phyloP scores from a whole-genome alignment of 2,797 vertebrate genomes.

The Phalanger gymnotis region DNA sequence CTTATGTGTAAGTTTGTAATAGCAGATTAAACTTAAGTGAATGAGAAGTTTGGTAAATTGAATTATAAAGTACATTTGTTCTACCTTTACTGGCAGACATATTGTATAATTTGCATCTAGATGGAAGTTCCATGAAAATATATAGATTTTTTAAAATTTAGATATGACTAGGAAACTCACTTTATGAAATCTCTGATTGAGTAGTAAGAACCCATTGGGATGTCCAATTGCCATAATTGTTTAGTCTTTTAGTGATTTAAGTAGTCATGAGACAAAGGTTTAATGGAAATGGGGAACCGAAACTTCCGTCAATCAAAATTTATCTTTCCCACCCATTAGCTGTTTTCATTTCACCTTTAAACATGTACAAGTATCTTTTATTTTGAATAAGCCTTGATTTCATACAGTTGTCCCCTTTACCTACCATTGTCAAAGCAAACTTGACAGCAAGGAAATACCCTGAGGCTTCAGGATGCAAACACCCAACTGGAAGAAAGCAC shows the following conservation, averaged over 20 bases:
- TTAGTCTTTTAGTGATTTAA: background rate
- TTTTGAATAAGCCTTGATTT: background rate
- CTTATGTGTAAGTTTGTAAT: background rate
- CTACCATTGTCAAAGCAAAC: background rate
- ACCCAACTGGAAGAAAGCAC: background rate
- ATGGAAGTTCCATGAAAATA: background rate
- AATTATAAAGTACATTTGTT: background rate
- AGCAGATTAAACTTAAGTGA: background rate
- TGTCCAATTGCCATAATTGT: background rate
- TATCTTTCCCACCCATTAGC: background rate
- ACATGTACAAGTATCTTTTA: background rate
- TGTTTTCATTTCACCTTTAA: background rate
- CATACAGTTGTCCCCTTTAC: background rate
- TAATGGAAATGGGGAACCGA: background rate
- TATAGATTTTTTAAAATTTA: background rate
- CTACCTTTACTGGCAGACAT: background rate
- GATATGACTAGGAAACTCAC: background rate
- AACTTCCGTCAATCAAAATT: background rate
- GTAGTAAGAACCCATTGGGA: background rate
- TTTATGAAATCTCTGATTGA: background rate
- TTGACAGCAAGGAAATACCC: background rate
- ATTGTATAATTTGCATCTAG: background rate
- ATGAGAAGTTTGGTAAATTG: background rate
- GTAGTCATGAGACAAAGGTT: background rate
- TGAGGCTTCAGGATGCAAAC: background rate